Base-by-base conservation (phyloP, 2,888 invertebrate genomes). In the Drosophila mayaguana region DNA sequence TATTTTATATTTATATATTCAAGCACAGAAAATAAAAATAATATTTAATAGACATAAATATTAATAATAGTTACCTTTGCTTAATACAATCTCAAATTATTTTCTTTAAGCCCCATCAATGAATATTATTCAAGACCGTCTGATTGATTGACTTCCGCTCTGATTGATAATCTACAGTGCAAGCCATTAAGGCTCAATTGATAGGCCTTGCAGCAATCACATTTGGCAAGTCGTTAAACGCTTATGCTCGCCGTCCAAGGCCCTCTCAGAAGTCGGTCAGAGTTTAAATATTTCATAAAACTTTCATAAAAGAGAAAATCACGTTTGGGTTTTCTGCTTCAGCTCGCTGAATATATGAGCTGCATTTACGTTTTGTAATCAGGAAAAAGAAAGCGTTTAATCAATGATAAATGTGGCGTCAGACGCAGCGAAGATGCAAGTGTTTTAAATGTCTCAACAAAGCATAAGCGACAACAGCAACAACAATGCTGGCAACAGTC, bases 351-450 rank as follows among this genome's bases (percentile, higher is more conserved):
- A 75, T 60, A 56, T 62, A 59, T 59, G 57, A 64, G 48, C 63
- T 20, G 60, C 34, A 50, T 75, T 79, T 67, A 54, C 64, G 65
- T 57, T 53, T 16, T 59, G 7, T 80, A 78, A 80, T 64, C 42
- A 50, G 54, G 59, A 53, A 46, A 62, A 63, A 53, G 62, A 68
- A 72, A 75, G 65, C 43, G 55, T 76, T 66, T 53, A 75, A 83
- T 69, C 67, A 71, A 67, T 83, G 75, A 75, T 88, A 86, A 88
- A 86, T 88, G 67, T 48, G 56, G 25, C 50, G 68, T 50, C 55
- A 51, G 48, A 53, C 42, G 32, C 32, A 16, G 22, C 42, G n/a
- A 51, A 38, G 65, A 53, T 40, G 51, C 50, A 72, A 74, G 63
- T 65, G 72, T 75, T 86, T 75, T 70, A 65, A 85, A 83, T 82